Base-by-base conservation (phyloP, 2,797 vertebrate genomes). In the Esox lucius region DNA sequence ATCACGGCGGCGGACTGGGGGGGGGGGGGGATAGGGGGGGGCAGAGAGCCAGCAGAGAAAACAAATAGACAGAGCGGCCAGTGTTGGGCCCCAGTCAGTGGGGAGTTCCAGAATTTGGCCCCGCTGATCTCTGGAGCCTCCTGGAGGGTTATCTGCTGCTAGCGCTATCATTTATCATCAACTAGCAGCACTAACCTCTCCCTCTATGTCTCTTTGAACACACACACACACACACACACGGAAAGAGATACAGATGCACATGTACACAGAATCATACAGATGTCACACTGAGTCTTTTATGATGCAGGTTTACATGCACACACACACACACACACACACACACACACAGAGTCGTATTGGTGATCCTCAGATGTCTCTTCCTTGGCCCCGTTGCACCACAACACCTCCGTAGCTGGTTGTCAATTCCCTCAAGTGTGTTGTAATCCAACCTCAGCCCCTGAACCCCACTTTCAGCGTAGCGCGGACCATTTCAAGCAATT, bases 41-140 rank as follows among this genome's bases (percentile, higher is more conserved):
- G 93, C 95, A 94, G 95, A 83, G 95, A 96, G 94, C 91, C 92
- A 94, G 85, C 91, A 98, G 95, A 95, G 93, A 97, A 97, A 97
- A 97, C 95, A 96, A 96, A 98, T 95, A 97, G 95, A 97, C 96
- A 98, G 96, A 96, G 95, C 94, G 95, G 93, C 94, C 95, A 97
- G 95, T 98, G 97, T 98, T 91, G 90, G 92, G 94, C 87, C 94
- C 94, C 92, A 92, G 95, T 97, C 97, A 97, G 93, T 92, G 91
- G 97, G 97, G 98, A 98, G 95, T 98, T 99, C 90, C 91, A 98
- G 96, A 96, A 97, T 98, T 95, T 97, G 96, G 96, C 96, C 96
- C 94, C 87, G 91, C 94, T 96, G 96, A 96, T 97, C 96, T 93
- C 94, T 82, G 80, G 76, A 93, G 95, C 94, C 95, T 97, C 95